Evolutionary conservation across 2,797 vertebrate genomes (phyloP).

Genomic region (Centroberyx gerrardi): DNA sequence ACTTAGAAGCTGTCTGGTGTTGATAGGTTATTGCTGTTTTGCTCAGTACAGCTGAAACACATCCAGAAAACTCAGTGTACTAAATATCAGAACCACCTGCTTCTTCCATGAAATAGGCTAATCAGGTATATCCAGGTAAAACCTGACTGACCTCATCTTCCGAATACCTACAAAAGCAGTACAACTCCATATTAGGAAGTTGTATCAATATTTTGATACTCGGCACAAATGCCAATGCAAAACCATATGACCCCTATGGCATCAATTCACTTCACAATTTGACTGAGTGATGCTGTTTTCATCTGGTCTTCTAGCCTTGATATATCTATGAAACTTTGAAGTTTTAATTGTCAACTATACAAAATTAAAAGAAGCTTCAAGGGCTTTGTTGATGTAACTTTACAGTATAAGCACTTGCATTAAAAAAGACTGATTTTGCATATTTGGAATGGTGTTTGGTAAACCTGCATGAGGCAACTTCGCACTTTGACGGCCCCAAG

Average conservation of each 20-base stretch:
- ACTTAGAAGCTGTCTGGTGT: constrained; percentile 64
- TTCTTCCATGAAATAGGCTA: constrained; percentile 45
- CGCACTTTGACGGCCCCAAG: constrained; percentile 35
- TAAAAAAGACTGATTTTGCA: no score
- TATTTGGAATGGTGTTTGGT: constrained; percentile 2
- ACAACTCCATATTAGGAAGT: constrained; percentile 11
- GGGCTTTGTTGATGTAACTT: constrained; percentile 22
- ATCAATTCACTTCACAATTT: constrained; percentile 17
- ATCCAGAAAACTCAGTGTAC: constrained; percentile 30
- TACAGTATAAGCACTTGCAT: neutral
- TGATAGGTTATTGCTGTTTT: constrained; percentile 69
- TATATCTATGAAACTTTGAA: constrained; percentile 31
- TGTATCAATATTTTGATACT: constrained; percentile 12
- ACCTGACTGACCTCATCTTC: constrained; percentile 18
- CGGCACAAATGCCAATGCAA: constrained; percentile 11
- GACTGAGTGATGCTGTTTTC: neutral
- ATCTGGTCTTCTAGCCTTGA: constrained; percentile 14
- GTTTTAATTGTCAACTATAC: neutral
- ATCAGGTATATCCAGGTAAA: constrained; percentile 57
- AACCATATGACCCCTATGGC: constrained; percentile 22
- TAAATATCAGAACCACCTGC: constrained; percentile 59
- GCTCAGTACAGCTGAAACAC: constrained; percentile 39
- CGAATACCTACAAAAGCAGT: constrained; percentile 9
- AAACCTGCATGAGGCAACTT: constrained; percentile 22
- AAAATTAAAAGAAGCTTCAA: constrained; percentile 40